Base-by-base conservation (phyloP, 2,113 vertebrate genomes). In the Neotoma lepida region DNA sequence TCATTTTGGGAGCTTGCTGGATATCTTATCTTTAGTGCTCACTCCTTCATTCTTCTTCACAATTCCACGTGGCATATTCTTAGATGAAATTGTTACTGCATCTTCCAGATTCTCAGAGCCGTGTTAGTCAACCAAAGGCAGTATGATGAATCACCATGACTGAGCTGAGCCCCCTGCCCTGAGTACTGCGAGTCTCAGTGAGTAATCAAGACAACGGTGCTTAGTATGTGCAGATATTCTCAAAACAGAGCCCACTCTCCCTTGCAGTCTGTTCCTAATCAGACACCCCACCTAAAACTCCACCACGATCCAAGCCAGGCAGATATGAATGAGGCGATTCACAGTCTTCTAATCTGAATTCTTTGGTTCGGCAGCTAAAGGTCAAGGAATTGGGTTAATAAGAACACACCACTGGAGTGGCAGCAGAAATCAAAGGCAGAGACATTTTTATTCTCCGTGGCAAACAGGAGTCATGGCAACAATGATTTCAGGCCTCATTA, bases 281-380 rank as follows among this genome's bases (percentile, higher is more conserved):
- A 78, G 33, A 89, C 30, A 17, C 61, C 49, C 89, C 4, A 30
- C 78, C 91, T 66, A 68, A 88, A 91, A 89, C 70, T 76, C 82
- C 41, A 66, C 56, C 80, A 63, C 10, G 3, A 73, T 7, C 80
- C 3, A 0, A 89, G 82, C 71, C 46, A 46, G 24, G 54, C 90
- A 68, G 71, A 90, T 90, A 90, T 95, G 94, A 97, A 97, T 74
- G 92, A 86, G 51, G 87, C 89, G 35, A 95, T 94, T 97, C 93
- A 96, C n/a, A 88, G 66, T 89, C 56, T 33, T 35, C 17, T 49
- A 91, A 91, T 80, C 71, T 92, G 64, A 95, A 94, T 91, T 93
- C 94, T 86, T 95, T 44, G 41, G 71, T 7, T 22, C 26, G 44
- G n/a, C 20, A 88, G 93, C 73, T 70, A 96, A 97, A 97, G 93